phyloP scores from a whole-genome alignment of 2,113 vertebrate species.

The Chaetura pelagica region DNA sequence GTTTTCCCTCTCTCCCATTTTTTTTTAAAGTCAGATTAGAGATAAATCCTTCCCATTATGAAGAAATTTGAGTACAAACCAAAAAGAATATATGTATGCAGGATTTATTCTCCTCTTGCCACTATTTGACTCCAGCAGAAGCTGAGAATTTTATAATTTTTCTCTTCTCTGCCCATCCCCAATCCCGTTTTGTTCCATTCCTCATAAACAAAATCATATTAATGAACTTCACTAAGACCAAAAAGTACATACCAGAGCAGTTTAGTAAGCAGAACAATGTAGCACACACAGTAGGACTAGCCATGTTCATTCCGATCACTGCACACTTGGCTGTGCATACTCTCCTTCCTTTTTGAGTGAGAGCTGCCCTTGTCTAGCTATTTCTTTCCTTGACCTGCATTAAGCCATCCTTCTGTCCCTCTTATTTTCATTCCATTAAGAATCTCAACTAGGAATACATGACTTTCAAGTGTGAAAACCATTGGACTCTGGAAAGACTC shows the following conservation, averaged over 20 bases:
- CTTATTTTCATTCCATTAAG: neutral
- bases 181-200: neutral
- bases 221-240: neutral
- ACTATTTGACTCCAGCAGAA: neutral
- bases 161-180: neutral
- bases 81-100: neutral
- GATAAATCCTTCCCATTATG: neutral
- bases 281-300: neutral
- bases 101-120: neutral
- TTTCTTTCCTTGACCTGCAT: neutral
- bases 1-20: neutral
- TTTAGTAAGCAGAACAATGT: neutral
- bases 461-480: constrained; percentile 28
- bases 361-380: neutral
- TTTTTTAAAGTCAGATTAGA: neutral
- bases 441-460: neutral
- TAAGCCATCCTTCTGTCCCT: neutral
- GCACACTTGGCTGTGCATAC: neutral
- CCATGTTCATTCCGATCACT: neutral
- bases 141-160: neutral
- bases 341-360: neutral
- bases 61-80: neutral
- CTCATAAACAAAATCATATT: neutral
- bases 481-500: neutral
- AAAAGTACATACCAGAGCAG: neutral